Conservation (phyloP, 2,113 vertebrate genomes). For the Motacilla tschutschensis region DNA sequence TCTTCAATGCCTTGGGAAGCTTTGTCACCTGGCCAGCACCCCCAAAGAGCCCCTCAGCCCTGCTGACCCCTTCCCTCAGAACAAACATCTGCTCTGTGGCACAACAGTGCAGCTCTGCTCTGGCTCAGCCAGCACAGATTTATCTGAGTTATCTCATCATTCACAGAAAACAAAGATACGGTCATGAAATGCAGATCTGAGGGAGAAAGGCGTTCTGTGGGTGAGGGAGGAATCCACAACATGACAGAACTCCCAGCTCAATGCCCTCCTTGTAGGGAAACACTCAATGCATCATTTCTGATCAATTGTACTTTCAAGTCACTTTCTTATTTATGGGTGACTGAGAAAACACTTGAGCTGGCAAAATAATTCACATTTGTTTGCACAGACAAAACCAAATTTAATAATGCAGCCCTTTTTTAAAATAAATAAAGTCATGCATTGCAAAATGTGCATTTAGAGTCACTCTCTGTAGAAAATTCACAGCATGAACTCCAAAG, state of each 20-base stretch:
- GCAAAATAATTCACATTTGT: constrained; percentile 40
- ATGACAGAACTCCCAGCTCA: background rate
- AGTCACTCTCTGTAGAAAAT: background rate
- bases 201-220: constrained; percentile 15
- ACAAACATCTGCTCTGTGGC: background rate
- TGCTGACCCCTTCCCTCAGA: background rate
- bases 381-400: constrained; percentile 19
- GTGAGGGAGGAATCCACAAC: background rate
- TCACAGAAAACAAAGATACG: constrained; percentile 1
- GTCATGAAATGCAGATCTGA: background rate
- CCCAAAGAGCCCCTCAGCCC: background rate
- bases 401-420: background rate
- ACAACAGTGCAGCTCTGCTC: background rate
- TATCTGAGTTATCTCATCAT: background rate
- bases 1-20: fast-evolving
- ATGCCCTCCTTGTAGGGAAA: background rate
- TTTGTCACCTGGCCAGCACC: background rate
- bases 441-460: background rate
- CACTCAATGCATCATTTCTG: constrained; percentile 7
- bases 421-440: background rate
- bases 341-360: constrained; percentile 35
- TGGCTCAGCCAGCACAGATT: background rate
- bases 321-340: constrained; percentile 26
- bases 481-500: background rate
- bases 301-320: constrained; percentile 9